Conservation (phyloP, 2,888 invertebrate genomes). For the Archips crataeganus region DNA sequence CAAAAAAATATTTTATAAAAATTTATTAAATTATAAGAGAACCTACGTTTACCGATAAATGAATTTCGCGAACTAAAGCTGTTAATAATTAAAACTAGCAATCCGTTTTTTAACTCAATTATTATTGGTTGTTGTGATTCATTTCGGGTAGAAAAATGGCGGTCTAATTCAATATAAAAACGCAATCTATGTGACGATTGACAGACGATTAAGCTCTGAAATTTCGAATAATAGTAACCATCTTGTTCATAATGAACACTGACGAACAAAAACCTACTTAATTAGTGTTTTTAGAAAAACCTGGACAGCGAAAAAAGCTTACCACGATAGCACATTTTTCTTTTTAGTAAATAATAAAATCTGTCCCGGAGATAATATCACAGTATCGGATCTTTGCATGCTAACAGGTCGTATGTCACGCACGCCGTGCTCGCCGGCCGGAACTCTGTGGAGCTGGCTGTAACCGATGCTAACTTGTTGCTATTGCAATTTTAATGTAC, state of each 20-base stretch:
- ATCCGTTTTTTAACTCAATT: not conserved
- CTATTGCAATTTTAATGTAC: slow-evolving; percentile 4
- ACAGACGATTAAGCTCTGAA: too few relatives aligned
- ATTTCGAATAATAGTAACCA: too few relatives aligned
- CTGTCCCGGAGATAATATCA: not conserved
- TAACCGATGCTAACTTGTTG: slow-evolving; percentile 29
- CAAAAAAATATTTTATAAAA: too few relatives aligned
- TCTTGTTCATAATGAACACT: too few relatives aligned
- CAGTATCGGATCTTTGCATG: slow-evolving; percentile 15
- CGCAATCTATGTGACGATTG: too few relatives aligned
- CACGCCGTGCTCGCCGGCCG: slow-evolving; percentile 10
- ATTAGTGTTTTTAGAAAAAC: too few relatives aligned
- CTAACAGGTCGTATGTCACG: slow-evolving; percentile 33
- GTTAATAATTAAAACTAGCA: not conserved
- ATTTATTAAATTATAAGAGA: too few relatives aligned
- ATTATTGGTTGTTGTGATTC: not conserved
- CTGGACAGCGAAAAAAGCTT: too few relatives aligned
- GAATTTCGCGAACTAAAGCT: not conserved
- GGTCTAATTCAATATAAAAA: too few relatives aligned
- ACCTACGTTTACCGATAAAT: too few relatives aligned
- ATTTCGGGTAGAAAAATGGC: too few relatives aligned
- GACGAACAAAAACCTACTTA: too few relatives aligned
- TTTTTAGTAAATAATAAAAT: not conserved
- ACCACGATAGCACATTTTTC: not conserved
- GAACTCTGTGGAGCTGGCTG: slow-evolving; percentile 6